phyloP scores from a whole-genome alignment of 2,113 vertebrate genomes.

The Lepus timidus region DNA sequence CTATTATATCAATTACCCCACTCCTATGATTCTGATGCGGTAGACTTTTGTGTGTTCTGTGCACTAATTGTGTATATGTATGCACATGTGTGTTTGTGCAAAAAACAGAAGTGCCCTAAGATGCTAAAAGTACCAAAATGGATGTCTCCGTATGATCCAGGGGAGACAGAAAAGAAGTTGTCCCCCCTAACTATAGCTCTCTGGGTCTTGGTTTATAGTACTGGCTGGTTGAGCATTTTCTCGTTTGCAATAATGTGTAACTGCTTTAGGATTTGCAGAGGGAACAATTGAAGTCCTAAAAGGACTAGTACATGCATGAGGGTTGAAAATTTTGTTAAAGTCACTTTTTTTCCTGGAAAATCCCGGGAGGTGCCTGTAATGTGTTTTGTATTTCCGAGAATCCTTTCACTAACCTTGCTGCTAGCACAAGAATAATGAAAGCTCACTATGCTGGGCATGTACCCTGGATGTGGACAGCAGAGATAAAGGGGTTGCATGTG shows the following conservation, averaged over 20 bases:
- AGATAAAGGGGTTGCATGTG: not conserved
- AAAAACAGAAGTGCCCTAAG: not conserved
- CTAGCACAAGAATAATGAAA: constrained; percentile 18
- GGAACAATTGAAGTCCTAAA: not conserved
- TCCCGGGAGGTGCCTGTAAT: not conserved
- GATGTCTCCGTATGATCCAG: not conserved
- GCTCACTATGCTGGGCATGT: not conserved
- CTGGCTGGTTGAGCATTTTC: not conserved
- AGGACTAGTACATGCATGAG: not conserved
- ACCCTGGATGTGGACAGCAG: not conserved
- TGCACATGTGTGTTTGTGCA: not conserved
- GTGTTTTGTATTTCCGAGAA: constrained; percentile 50
- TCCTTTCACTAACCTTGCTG: constrained; percentile 8
- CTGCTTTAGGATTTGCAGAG: not conserved
- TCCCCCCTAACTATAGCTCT: not conserved
- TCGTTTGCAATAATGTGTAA: constrained; percentile 8
- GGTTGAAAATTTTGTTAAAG: constrained; percentile 1
- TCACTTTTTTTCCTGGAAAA: constrained; percentile 35
- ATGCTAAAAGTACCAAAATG: not conserved
- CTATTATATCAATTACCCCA: not conserved
- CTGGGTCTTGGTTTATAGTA: not conserved
- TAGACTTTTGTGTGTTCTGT: not conserved
- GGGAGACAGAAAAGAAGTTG: not conserved
- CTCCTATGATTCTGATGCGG: not conserved
- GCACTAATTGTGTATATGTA: not conserved